Base-by-base conservation (phyloP, 2,797 vertebrate species). In the Otolemur crassicaudatus region DNA sequence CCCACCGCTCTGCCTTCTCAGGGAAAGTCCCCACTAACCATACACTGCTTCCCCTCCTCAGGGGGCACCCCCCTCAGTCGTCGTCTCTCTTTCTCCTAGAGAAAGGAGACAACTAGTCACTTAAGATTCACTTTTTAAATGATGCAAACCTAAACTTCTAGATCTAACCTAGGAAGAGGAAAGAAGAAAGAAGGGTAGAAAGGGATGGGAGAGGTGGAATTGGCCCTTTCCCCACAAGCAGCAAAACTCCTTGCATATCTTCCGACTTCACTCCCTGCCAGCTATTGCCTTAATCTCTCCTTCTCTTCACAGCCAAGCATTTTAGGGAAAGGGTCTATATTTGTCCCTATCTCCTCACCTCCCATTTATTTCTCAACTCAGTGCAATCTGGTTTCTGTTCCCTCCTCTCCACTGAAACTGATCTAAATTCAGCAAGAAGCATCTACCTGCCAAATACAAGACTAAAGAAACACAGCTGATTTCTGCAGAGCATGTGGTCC, bases 321-420 rank as follows among this genome's bases (percentile, higher is more conserved):
- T 72, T 12, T 10, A 29, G 81, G 58, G 12, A 10, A 84, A 81
- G 76, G n/a, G 14, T 95, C 93, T 87, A 40, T 31, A 73, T 61
- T 49, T 82, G 40, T 73, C n/a, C 69, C 76, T 17, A 29, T 65
- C 87, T 90, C 80, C 60, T 87, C 91, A 58, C 12, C 5, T 85
- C 69, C 58, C 46, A 40, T 58, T 86, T 81, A 79, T 91, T 95
- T 95, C 85, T 56, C 93, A 92, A 27, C 31, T 87, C 17, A 14
- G 22, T 86, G 70, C 70, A 69, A 70, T 87, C 63, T 79, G 85
- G 75, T 7, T 94, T 87, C 81, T 83, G 20, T 34, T 34, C 31
- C 84, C 25, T 84, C 49, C 13, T 60, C 70, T 58, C 67, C 49
- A 75, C 46, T 40, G 25, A 75, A 86, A 61, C 34, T 27, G 22